Percentiles rank a stretch among this genome's conserved stretches.
Evolutionary conservation across 2,797 vertebrate species (phyloP).

Genomic region (Bradypus variegatus): DNA sequence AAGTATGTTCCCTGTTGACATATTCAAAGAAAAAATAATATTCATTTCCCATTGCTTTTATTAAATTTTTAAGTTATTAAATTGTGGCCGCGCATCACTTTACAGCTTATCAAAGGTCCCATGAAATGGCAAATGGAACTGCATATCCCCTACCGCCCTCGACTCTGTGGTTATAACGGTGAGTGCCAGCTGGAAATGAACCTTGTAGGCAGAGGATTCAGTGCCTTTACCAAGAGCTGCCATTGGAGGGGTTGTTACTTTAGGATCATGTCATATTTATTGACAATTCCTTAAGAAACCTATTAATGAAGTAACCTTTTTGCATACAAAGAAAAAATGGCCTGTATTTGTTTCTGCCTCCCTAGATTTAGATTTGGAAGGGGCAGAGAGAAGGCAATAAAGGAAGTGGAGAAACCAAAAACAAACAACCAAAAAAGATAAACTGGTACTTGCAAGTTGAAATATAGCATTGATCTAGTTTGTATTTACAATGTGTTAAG

Average conservation of each 20-base stretch:
- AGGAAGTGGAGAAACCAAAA: background rate
- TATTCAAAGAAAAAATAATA: slow-evolving; percentile 65
- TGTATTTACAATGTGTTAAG: slow-evolving; percentile 46
- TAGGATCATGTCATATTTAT: background rate
- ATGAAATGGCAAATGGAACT: slow-evolving; percentile 51
- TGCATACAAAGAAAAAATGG: background rate
- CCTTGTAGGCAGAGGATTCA: slow-evolving; percentile 40
- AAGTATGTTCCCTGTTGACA: slow-evolving; percentile 63
- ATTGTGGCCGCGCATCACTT: slow-evolving; percentile 57
- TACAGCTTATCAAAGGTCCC: slow-evolving; percentile 70
- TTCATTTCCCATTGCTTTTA: slow-evolving; percentile 69
- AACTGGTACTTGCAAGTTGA: background rate
- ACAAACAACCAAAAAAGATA: background rate
- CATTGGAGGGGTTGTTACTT: slow-evolving; percentile 21
- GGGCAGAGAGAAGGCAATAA: background rate
- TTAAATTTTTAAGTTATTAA: slow-evolving; percentile 73
- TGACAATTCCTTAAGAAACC: background rate
- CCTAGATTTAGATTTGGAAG: background rate
- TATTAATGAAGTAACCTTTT: background rate
- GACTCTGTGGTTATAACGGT: slow-evolving; percentile 51
- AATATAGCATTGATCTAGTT: background rate
- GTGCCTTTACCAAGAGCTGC: background rate
- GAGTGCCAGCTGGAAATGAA: slow-evolving; percentile 61
- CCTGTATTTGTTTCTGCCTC: background rate
- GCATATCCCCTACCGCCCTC: background rate